Percentiles rank a stretch among this genome's conserved stretches.
Evolutionary conservation across 1,140 invertebrate genomes (phyloP).

Genomic region (Amyelois transitella): DNA sequence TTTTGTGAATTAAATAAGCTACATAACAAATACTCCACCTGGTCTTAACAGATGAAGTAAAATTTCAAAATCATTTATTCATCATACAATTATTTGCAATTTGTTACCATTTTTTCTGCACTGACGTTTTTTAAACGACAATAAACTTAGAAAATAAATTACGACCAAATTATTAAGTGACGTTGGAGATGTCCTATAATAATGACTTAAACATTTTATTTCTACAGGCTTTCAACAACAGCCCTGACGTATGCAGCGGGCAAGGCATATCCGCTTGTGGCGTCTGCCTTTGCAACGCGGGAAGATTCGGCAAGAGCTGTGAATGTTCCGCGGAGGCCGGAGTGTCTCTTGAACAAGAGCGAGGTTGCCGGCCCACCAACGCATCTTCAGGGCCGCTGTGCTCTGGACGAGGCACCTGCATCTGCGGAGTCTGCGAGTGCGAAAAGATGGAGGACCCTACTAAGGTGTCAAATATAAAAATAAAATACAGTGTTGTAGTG

Average conservation of each 20-base stretch:
- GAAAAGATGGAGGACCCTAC: constrained; percentile 62
- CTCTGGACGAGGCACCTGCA: constrained; percentile 85
- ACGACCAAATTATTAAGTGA: too few species aligned
- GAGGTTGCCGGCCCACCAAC: constrained; percentile 84
- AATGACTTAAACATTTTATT: too few species aligned
- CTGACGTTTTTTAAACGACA: too few species aligned
- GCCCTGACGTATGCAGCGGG: constrained; percentile 76
- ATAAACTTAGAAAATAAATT: too few species aligned
- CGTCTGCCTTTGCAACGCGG: constrained; percentile 87
- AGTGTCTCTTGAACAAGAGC: constrained; percentile 67
- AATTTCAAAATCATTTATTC: too few species aligned
- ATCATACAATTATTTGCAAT: too few species aligned
- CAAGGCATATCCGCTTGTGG: constrained; percentile 88
- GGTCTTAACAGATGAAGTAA: too few species aligned
- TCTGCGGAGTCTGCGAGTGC: constrained; percentile 88
- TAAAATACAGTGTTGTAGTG: too few species aligned
- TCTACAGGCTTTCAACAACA: constrained; percentile 50
- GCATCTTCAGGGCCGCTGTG: constrained; percentile 81
- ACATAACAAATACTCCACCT: too few species aligned
- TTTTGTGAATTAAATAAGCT: too few species aligned
- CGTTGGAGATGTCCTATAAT: too few species aligned
- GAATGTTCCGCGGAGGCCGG: constrained; percentile 83
- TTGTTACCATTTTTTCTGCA: too few species aligned
- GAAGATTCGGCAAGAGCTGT: constrained; percentile 88
- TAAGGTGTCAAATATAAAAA: constrained; percentile 35